Evolutionary conservation across 1,140 invertebrate species (phyloP), one percentile per base, ranked within the genome.

Genomic region (Eubasilissa regina): DNA sequence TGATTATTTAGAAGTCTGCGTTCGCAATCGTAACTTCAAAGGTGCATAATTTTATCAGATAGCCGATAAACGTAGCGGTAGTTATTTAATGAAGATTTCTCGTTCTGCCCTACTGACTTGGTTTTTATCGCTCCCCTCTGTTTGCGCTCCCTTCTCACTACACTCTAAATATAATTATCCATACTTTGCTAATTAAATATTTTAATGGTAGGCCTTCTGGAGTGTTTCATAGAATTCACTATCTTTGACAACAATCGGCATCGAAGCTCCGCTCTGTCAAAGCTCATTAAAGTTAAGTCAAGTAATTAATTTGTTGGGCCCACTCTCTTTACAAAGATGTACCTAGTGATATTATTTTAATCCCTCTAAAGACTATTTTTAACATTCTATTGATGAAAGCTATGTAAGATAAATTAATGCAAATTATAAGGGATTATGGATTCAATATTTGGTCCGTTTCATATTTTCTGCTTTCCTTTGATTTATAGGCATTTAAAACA

Each of bases 221-320:
- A 70, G 48, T 70, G 66, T 70, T 51, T 13, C 21, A 70, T 7
- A 21, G 66, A 70, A 51, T 51, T 70, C 47, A 51, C 17, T 48
- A 25, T 47, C 47, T 70, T 53, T 70, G 66, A 70, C 51, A 51
- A 51, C n/a, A 70, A 70, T 70, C 66, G 47, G 48, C 45, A 21
- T 70, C 66, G 45, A 70, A 21, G 17, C 66, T 53, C 12, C 66
- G 45, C 66, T 15, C 66, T 47, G 66, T 51, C 17, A 51, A 21
- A 51, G 47, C 66, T 48, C 66, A 48, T 70, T 70, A 51, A 70
- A 19, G 13, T 48, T 70, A 70, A 51, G 10, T 17, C 48, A 21
- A 66, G 47, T 70, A 70, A 48, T 70, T 70, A 51, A 51, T 21
- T 48, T 70, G 13, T 10, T 64, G 19, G 1, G 21, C 60, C n/a